Base-by-base conservation (phyloP, 1,140 invertebrate species). In the Cydia splendana region DNA sequence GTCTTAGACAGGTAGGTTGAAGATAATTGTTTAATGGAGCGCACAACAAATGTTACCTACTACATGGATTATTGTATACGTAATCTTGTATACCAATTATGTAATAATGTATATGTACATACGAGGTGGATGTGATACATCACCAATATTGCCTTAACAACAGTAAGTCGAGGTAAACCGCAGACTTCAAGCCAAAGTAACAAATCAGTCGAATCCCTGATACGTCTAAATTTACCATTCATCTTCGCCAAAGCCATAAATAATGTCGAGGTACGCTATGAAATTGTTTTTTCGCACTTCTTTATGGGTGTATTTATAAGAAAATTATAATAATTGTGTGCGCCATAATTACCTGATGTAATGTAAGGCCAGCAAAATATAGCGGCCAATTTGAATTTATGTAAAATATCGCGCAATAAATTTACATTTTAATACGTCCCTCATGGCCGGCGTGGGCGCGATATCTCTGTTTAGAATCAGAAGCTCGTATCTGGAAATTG, bases 321-420 rank as follows among this genome's bases (percentile, higher is more conserved):
- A 90, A 91, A 92, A 93, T 93, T 93, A 93, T 92, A 93, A 93
- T 93, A 91, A 93, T 92, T 91, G 89, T 91, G 87, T 77, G 75
- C 82, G 74, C 76, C 81, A 82, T 93, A 91, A 93, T 93, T 89
- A 91, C 85, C 87, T 89, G 87, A 90, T 88, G 86, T 90, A 91
- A 89, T 84, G 79, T 85, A 87, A 87, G 84, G 84, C 84, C 86
- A 84, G 82, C 84, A 84, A 89, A 86, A 87, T 88, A 85, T 86
- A 85, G 85, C 84, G 85, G 84, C 85, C 87, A 88, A 89, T 90
- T 87, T 91, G 88, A 89, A 88, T 91, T 91, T 89, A 92, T 91
- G 88, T 91, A 92, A 91, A 93, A 91, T 87, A 90, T 91, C 87
- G 85, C 81, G 86, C 88, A 85, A 90, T 93, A 92, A 91, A 93